Evolutionary conservation across 1,140 invertebrate species (phyloP).

Genomic region (Drosophila neocordata): DNA sequence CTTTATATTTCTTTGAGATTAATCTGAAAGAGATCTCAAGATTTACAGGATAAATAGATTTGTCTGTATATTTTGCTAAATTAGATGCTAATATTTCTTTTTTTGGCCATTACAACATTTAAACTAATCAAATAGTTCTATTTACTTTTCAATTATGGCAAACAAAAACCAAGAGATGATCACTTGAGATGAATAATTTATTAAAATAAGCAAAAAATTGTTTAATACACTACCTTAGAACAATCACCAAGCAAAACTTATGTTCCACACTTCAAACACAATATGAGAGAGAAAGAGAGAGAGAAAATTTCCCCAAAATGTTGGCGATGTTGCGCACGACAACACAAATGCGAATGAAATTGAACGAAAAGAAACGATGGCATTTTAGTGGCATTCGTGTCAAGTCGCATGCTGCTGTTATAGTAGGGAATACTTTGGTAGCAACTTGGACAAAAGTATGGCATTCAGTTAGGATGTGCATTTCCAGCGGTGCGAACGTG

Average conservation of each 20-base stretch:
- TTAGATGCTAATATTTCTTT: too few relatives aligned
- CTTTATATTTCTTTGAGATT: too few relatives aligned
- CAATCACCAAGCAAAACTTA: neutral
- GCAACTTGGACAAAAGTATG: conserved; percentile 48
- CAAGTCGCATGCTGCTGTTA: conserved; percentile 22
- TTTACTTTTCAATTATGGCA: too few relatives aligned
- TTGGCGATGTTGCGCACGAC: conserved; percentile 15
- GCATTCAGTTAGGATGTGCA: conserved; percentile 81
- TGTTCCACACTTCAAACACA: conserved; percentile 25
- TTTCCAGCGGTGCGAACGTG: conserved; percentile 80
- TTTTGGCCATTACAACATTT: too few relatives aligned
- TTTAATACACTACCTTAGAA: too few relatives aligned
- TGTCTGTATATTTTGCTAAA: too few relatives aligned
- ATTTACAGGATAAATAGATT: too few relatives aligned
- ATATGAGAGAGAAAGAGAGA: conserved; percentile 15
- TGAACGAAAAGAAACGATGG: conserved; percentile 29
- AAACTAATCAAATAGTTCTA: too few relatives aligned
- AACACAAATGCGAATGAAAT: conserved; percentile 27
- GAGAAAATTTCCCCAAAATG: conserved; percentile 58
- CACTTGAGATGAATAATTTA: too few relatives aligned
- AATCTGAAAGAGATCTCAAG: too few relatives aligned
- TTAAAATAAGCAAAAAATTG: too few relatives aligned
- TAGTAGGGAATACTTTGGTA: conserved; percentile 58
- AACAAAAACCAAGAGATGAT: too few relatives aligned
- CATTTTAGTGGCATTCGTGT: neutral